Conservation (phyloP, 2,113 vertebrate genomes). For the Dissostichus mawsoni region DNA sequence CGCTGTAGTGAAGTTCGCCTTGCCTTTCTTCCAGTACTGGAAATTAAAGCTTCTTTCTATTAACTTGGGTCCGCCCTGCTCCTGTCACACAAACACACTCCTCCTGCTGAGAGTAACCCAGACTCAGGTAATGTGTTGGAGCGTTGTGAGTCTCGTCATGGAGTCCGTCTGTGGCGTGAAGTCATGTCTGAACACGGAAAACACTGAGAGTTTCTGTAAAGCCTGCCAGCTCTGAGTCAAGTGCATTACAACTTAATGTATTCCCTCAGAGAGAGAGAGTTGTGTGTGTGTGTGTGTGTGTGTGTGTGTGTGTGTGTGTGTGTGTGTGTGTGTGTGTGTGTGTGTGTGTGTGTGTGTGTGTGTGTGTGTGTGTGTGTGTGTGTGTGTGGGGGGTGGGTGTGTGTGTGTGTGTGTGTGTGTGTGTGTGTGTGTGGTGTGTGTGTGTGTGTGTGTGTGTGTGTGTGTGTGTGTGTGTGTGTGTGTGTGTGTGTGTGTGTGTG, state of each 20-base stretch:
- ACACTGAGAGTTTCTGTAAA: constrained; percentile 32
- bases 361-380: constrained; percentile 9
- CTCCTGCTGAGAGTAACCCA: too few species aligned
- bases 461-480: constrained; percentile 10
- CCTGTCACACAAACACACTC: too few species aligned
- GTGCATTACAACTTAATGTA: constrained; percentile 24
- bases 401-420: background rate
- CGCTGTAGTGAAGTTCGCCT: too few species aligned
- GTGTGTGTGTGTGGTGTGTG: background rate
- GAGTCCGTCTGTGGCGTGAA: constrained; percentile 56
- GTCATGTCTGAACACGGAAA: constrained; percentile 68
- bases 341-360: constrained; percentile 12
- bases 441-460: background rate
- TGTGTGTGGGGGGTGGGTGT: background rate
- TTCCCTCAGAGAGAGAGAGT: constrained; percentile 3
- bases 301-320: background rate
- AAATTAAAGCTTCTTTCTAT: too few species aligned
- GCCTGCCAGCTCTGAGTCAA: constrained; percentile 53
- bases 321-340: constrained; percentile 3
- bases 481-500: constrained; percentile 4
- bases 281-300: too few species aligned
- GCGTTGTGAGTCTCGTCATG: too few species aligned
- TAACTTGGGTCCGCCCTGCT: too few species aligned
- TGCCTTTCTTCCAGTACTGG: too few species aligned
- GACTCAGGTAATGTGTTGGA: too few species aligned